Evolutionary conservation across 1,140 invertebrate species (phyloP), one percentile per base, ranked within the genome.

Genomic region (Medauroidea extradentata): DNA sequence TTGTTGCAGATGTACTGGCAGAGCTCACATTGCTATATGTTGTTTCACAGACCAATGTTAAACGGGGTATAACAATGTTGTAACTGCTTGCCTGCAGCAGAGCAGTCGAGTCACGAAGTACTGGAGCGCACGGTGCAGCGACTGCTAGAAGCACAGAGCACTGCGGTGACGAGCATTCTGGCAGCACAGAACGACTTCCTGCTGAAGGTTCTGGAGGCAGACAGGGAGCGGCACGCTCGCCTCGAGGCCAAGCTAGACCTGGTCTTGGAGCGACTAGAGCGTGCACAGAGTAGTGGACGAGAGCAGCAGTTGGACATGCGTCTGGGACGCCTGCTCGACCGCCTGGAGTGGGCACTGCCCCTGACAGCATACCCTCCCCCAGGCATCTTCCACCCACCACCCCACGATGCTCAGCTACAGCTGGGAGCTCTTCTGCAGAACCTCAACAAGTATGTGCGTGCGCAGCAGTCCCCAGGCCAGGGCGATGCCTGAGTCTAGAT

Each of bases 131-230:
- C 38, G 16, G 49, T 51, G 16, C 16, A 19, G 49, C 49, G 24
- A 11, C 25, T 34, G 3, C 27, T 51, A 2, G 25, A 27, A 11
- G 49, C 49, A 29, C 49, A 51, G 38, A 51, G 25, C 38, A 34
- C 27, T 8, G 49, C 49, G 16, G 49, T 51, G 19, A 27, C 49
- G 2, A 51, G 38, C 16, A 14, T 76, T 9, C 65, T 78, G n/a
- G 63, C 69, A 13, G 75, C 73, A 1, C 76, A 78, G 63, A 76
- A 69, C 44, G 71, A 75, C 0, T 75, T 78, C 71, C 70, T 78
- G 2, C 64, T 70, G 9, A 65, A 68, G 16, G 73, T 78, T 25
- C 59, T 78, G 5, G 72, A 77, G 16, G 60, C 74, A n/a, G 75
- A 77, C 43, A 63, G 72, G 60, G 71, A 76, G 48, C 73, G 75